Base-by-base conservation (phyloP, 1,140 invertebrate genomes). In the Eciton burchellii region DNA sequence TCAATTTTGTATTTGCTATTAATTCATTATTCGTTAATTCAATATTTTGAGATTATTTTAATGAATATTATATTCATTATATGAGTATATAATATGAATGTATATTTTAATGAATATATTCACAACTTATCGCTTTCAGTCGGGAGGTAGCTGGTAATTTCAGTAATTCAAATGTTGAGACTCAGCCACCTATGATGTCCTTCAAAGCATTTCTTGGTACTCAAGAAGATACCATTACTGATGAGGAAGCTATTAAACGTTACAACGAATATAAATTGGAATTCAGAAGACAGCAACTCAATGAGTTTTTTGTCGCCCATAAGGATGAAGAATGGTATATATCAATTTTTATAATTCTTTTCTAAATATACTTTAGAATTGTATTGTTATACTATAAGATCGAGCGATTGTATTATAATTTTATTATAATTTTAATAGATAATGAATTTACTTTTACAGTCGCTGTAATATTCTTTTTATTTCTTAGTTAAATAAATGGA, bases 321-420 rank as follows among this genome's bases (percentile, higher is more conserved):
- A 99, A 99, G 94, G 99, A 99, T 92, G 99, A 99, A 94, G 99
- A 99, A 97, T 99, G 99, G 99, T 99, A 95, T 99, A 95, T 84
- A 82, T 87, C 72, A 81, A 81, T 81, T 59, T 21, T 81, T 65
- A 47, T 71, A 59, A 72, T 54, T 29, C 56, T 72, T 81, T 45
- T 45, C 24, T 47, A 68, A 52, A 47, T 45, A 24, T 0, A 11
- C 43, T 66, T 5, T 14, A 3, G 21, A 16, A 3, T 66, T 65
- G 26, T 47, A 47, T 74, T 4, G 9, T 65, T 35, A 16, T 35
- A 52, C 21, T 59, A 29, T 54, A 56, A 24, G 21, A 57, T 52
- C 59, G 3, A 66, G 43, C 29, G 35, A 35, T 6, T 35, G 2
- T 35, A 35, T 35, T 6, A n/a, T n/a, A 24, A 65, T 57, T 57